Evolutionary conservation across 2,888 invertebrate species (phyloP).

Genomic region (Drosophila birchii): DNA sequence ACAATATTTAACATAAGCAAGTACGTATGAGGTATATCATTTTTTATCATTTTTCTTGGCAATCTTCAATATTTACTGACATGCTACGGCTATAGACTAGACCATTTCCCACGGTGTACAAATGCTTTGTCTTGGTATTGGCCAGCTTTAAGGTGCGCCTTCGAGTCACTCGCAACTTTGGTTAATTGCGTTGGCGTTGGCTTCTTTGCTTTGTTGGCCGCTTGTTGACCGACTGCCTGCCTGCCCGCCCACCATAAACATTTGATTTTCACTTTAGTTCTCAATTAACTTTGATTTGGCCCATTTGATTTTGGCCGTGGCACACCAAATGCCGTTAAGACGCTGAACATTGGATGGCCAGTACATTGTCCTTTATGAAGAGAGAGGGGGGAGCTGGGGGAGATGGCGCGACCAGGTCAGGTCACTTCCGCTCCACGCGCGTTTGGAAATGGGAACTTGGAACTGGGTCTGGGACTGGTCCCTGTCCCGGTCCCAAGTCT

Average conservation of each 20-base stretch:
- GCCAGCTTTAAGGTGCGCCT: slow-evolving; percentile 64
- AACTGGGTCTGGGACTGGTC: slow-evolving; percentile 47
- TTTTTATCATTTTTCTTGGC: too few species aligned
- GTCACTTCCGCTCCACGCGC: slow-evolving; percentile 71
- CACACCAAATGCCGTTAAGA: slow-evolving; percentile 61
- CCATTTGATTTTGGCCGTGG: slow-evolving; percentile 67
- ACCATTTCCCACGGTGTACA: slow-evolving; percentile 1
- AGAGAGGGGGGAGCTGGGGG: background rate
- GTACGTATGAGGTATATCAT: too few species aligned
- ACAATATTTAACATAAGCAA: too few species aligned
- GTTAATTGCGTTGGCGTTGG: slow-evolving; percentile 76
- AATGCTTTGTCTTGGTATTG: slow-evolving; percentile 32
- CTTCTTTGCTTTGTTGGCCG: slow-evolving; percentile 44
- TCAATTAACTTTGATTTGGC: slow-evolving; percentile 82
- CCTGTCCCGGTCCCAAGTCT: slow-evolving; percentile 32
- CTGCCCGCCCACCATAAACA: slow-evolving; percentile 54
- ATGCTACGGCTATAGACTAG: too few species aligned
- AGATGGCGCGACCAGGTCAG: slow-evolving; percentile 49
- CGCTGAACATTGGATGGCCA: slow-evolving; percentile 64
- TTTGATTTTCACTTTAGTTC: slow-evolving; percentile 81
- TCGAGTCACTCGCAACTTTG: slow-evolving; percentile 64
- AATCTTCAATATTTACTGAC: too few species aligned
- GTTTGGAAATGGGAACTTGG: slow-evolving; percentile 13
- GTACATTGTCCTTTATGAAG: slow-evolving; percentile 18
- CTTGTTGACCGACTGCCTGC: slow-evolving; percentile 32